Evolutionary conservation across 2,113 vertebrate genomes (phyloP), one percentile per base, ranked within the genome.

Genomic region (Polypterus bichir): DNA sequence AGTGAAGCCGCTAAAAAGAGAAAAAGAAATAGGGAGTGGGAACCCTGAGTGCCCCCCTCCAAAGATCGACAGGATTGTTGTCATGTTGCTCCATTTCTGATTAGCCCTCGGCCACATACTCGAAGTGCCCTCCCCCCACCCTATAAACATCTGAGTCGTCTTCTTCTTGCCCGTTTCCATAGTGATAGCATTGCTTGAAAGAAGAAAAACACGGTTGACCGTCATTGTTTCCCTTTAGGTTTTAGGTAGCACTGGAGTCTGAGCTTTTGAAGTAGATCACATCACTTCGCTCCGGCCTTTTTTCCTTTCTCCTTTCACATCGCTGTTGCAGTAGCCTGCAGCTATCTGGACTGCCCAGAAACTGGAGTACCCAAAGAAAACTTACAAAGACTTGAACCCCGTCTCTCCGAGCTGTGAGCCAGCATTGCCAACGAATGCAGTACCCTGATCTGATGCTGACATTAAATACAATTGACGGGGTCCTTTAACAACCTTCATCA

Each of bases 41-140:
- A 27, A 27, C 27, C 27, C 27, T 57, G 56, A 45, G 44, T 74
- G 77, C 67, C 79, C 79, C 82, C 84, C 80, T 79, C 56, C 47
- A 8, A 5, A 4, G 45, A 48, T n/a, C 44, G 48, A 7, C 5
- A 52, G 60, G 60, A 88, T 88, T 86, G 83, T 86, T 84, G 78
- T 83, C 78, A 80, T 86, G 81, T 85, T 86, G 84, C 85, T 86
- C 82, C 83, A 85, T 87, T 87, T 87, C 83, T 84, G 82, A 89
- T 89, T 87, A 86, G 82, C 80, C 83, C 84, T 79, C 82, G 84
- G 84, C 70, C 77, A 82, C 80, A 84, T 85, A 80, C 86, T 85
- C 79, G 77, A 78, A 83, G 79, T 81, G 83, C 84, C 85, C 83
- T 82, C 85, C 84, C 80, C 81, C 77, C 83, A 80, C 44, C 54